phyloP scores from a whole-genome alignment of 2,113 vertebrate genomes.

The Mellivora capensis region DNA sequence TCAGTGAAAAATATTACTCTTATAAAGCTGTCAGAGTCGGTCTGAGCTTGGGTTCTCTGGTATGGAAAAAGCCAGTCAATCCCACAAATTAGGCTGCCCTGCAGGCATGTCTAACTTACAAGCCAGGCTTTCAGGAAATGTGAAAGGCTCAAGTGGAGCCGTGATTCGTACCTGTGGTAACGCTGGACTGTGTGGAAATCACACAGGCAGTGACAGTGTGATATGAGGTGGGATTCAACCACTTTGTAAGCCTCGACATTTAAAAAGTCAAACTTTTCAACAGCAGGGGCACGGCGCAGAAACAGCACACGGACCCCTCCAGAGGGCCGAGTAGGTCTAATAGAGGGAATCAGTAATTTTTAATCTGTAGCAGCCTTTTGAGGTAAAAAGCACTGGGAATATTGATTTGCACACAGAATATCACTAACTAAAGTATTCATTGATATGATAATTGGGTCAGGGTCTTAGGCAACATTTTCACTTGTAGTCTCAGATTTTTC shows the following conservation, averaged over 20 bases:
- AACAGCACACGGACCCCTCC: background rate
- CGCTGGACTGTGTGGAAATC: background rate
- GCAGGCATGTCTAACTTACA: background rate
- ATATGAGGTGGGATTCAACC: background rate
- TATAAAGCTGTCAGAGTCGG: conserved; percentile 34
- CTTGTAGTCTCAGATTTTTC: background rate
- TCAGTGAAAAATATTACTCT: background rate
- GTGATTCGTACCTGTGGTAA: background rate
- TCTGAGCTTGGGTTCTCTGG: background rate
- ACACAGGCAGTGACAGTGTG: background rate
- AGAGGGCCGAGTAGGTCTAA: background rate
- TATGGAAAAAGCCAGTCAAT: background rate
- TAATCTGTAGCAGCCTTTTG: background rate
- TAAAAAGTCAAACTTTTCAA: background rate
- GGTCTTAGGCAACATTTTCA: background rate
- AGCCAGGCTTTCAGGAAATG: conserved; percentile 36
- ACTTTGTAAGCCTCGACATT: background rate
- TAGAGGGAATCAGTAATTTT: background rate
- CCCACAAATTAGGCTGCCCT: conserved; percentile 25
- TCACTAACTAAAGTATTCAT: background rate
- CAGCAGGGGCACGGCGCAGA: background rate
- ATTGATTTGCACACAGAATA: background rate
- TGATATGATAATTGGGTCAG: background rate
- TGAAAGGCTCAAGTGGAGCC: background rate
- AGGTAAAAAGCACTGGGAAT: background rate